Conservation (phyloP, 2,113 vertebrate species). For the Silurus asotus region DNA sequence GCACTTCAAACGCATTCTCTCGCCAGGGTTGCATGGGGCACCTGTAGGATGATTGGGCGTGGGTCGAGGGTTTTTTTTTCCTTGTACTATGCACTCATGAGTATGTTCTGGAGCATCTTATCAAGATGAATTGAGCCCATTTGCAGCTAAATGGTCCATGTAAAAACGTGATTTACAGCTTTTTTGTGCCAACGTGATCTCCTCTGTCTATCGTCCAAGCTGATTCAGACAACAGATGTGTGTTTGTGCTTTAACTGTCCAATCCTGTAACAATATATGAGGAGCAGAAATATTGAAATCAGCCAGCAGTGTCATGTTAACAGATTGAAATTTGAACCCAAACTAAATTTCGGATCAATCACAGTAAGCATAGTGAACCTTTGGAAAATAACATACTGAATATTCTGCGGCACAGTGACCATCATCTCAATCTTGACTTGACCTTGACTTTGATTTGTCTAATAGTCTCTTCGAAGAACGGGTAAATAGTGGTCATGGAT, state of each 20-base stretch:
- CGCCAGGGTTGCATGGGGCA: constrained; percentile 45
- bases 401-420: neutral
- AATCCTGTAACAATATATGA: constrained; percentile 20
- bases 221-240: constrained; percentile 32
- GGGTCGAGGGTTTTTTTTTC: constrained; percentile 10
- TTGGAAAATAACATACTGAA: constrained; percentile 4
- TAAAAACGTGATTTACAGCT: constrained; percentile 49
- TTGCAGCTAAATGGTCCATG: constrained; percentile 52
- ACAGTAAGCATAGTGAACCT: constrained; percentile 9
- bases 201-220: constrained; percentile 50
- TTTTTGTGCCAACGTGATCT: constrained; percentile 41
- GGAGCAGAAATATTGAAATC: constrained; percentile 10
- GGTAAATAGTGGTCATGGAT: neutral
- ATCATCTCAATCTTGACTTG: constrained; percentile 2
- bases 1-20: constrained; percentile 59
- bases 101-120: constrained; percentile 41
- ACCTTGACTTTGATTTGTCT: constrained; percentile 8
- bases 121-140: constrained; percentile 55
- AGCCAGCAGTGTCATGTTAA: constrained; percentile 26
- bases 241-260: constrained; percentile 40
- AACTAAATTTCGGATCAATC: constrained; percentile 15
- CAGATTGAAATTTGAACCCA: constrained; percentile 14
- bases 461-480: neutral
- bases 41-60: constrained; percentile 53
- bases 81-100: constrained; percentile 14